Percentiles rank a stretch among this genome's conserved stretches.
phyloP scores from a whole-genome alignment of 2,797 vertebrate genomes.

The Argentina silus region DNA sequence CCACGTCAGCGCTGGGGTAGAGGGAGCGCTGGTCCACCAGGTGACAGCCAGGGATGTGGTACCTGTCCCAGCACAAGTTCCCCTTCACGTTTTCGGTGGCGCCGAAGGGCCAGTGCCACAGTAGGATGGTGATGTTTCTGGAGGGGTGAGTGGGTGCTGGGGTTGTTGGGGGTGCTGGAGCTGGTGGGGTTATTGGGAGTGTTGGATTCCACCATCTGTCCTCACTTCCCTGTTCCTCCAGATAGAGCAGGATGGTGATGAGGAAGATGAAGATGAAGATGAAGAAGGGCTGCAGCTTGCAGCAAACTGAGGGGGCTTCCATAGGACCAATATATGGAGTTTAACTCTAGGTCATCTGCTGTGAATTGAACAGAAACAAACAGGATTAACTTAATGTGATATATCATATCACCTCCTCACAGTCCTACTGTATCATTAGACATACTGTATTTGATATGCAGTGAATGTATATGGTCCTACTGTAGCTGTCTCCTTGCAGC shows the following conservation, averaged over 20 bases:
- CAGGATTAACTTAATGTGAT: background rate
- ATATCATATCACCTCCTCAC: background rate
- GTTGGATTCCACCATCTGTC: no score
- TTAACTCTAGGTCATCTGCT: background rate
- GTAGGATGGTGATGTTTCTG: conserved; percentile 71
- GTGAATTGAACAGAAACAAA: background rate
- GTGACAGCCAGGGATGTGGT: conserved; percentile 71
- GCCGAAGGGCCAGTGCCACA: conserved; percentile 91
- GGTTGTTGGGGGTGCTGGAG: no score
- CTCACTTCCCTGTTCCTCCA: background rate
- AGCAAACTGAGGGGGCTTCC: background rate
- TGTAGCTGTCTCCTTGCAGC: background rate
- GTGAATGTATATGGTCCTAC: background rate
- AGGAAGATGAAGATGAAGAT: conserved; percentile 19
- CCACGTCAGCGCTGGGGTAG: conserved; percentile 73
- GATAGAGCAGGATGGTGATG: background rate
- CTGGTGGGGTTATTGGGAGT: background rate
- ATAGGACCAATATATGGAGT: no score
- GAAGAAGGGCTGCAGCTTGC: background rate
- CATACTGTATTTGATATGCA: background rate
- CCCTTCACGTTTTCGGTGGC: conserved; percentile 48
- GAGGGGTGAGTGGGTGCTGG: background rate
- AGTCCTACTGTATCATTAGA: background rate
- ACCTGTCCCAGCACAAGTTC: conserved; percentile 74
- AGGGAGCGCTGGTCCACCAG: conserved; percentile 71